These are phyloP conservation scores for Drosophila neotestacea DNA, from an alignment of 2,888 invertebrate species.

Conservation along the genomic window DNA sequence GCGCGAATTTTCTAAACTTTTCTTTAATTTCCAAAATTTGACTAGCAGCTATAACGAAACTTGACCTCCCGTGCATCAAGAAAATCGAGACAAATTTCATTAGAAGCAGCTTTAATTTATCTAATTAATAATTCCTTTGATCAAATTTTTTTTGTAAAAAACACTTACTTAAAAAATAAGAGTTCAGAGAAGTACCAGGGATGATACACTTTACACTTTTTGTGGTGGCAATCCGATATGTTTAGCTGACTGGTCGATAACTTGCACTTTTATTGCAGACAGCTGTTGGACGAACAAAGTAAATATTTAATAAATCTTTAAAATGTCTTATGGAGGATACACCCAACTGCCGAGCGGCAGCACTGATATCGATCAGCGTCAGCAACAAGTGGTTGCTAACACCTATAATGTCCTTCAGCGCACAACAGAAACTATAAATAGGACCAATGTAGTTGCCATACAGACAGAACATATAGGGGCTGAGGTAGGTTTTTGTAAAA, in stretches of 20 bases:
- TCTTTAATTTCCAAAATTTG: too few relatives aligned
- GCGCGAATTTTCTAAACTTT: too few relatives aligned
- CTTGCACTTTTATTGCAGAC: conserved; percentile 2
- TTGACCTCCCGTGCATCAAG: too few relatives aligned
- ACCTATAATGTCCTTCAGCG: conserved; percentile 83
- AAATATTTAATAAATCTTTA: not conserved
- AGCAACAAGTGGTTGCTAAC: conserved; percentile 86
- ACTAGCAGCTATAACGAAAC: too few relatives aligned
- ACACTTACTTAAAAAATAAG: too few relatives aligned
- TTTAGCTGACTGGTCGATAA: conserved; percentile 6
- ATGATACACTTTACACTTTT: not conserved
- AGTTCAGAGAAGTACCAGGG: conserved; percentile 24
- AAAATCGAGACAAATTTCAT: too few relatives aligned
- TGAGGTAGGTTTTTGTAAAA: conserved; percentile 83
- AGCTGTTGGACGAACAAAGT: conserved; percentile 18
- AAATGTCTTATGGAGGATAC: conserved; percentile 65
- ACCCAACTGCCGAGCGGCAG: conserved; percentile 67
- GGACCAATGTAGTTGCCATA: conserved; percentile 90
- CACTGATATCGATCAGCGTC: conserved; percentile 72
- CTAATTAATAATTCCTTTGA: too few relatives aligned
- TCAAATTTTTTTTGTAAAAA: too few relatives aligned
- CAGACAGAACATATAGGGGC: conserved; percentile 93
- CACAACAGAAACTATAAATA: conserved; percentile 88
- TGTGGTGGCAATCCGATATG: conserved; percentile 33
- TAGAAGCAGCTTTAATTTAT: too few relatives aligned